Percentiles rank a stretch among this genome's conserved stretches.
Conservation (phyloP, 2,113 vertebrate species). For the Cyprinus carpio region DNA sequence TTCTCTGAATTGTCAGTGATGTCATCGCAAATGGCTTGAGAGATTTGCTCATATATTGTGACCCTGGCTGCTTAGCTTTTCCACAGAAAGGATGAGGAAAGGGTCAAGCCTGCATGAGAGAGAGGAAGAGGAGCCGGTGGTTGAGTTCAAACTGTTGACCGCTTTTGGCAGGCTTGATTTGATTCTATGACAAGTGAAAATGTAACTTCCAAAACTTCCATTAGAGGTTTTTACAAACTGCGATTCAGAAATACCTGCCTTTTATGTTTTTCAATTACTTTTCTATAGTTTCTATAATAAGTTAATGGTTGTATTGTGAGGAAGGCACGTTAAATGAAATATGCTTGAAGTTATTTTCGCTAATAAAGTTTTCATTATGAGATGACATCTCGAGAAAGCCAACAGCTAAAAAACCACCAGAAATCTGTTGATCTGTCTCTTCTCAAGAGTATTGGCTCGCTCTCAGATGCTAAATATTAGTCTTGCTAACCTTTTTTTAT, state of each 20-base stretch:
- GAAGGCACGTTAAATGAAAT: not conserved
- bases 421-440: not conserved
- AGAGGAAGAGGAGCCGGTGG: not conserved
- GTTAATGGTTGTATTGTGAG: not conserved
- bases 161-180: slow-evolving; percentile 7
- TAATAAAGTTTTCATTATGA: not conserved
- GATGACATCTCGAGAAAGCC: not conserved
- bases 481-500: not conserved
- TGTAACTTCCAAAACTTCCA: not conserved
- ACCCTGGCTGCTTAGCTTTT: slow-evolving; percentile 40
- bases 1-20: slow-evolving; percentile 21
- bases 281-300: not conserved
- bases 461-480: not conserved
- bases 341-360: not conserved
- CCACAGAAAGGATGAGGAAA: not conserved
- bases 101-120: slow-evolving; percentile 11
- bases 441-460: not conserved
- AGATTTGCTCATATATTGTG: slow-evolving; percentile 47
- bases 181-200: not conserved
- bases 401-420: not conserved
- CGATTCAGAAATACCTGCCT: not conserved
- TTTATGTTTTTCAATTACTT: not conserved
- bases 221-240: not conserved
- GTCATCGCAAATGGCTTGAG: slow-evolving; percentile 28
- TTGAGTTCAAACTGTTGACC: slow-evolving; percentile 4